A percentile compares a stretch with the other conserved stretches of the same genome.
phyloP scores from a whole-genome alignment of 1,140 invertebrate genomes.

The Camponotus floridanus region DNA sequence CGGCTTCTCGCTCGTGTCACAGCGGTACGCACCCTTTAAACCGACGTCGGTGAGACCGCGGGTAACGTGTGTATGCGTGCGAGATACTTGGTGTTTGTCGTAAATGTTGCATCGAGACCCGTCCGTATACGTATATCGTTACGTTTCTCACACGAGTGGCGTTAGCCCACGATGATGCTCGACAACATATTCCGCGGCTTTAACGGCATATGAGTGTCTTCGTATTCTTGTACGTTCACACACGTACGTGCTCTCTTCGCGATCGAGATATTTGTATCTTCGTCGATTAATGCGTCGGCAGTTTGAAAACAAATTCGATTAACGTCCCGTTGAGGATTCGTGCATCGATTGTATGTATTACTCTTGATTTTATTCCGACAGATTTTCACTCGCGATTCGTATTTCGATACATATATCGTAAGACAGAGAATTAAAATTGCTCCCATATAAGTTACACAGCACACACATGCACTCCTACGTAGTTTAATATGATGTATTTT shows the following conservation, averaged over 20 bases:
- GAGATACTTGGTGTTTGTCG: background rate
- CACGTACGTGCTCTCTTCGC: background rate
- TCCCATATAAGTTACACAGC: background rate
- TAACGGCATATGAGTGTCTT: conserved; percentile 58
- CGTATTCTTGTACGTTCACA: background rate
- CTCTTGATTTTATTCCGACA: background rate
- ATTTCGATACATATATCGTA: background rate
- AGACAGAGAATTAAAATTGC: background rate
- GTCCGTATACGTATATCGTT: conserved; percentile 65
- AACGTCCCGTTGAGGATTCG: background rate
- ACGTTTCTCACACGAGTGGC: conserved; percentile 67
- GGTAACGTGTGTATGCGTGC: conserved; percentile 44
- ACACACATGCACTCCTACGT: background rate
- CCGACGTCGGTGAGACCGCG: conserved; percentile 39
- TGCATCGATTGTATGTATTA: background rate
- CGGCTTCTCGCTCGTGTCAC: conserved; percentile 3
- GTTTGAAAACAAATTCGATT: conserved; percentile 29
- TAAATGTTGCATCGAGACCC: conserved; percentile 3
- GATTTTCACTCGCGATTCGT: background rate
- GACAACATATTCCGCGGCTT: conserved; percentile 67
- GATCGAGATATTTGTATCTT: conserved; percentile 11
- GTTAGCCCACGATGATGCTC: conserved; percentile 64
- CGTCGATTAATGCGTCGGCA: conserved; percentile 17
- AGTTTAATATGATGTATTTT: background rate
- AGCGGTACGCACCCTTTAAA: conserved; percentile 12